These are phyloP conservation scores for Margarornis squamiger DNA, from an alignment of 2,797 vertebrate genomes.

Conservation along the genomic window DNA sequence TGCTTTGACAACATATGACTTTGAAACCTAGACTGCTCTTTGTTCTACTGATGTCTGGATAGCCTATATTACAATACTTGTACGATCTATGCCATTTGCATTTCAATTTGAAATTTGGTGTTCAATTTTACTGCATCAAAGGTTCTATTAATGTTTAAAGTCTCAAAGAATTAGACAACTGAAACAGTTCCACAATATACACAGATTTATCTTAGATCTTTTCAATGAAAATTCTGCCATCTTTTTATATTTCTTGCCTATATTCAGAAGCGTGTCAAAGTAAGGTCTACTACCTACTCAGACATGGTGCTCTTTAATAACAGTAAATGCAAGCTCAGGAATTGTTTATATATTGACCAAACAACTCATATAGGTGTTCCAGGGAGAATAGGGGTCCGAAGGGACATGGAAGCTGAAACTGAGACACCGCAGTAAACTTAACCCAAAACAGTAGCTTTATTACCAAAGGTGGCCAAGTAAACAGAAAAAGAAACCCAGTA, in stretches of 20 bases:
- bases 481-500: too few relatives aligned
- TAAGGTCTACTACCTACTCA: not conserved
- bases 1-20: not conserved
- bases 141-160: not conserved
- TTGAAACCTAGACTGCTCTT: not conserved
- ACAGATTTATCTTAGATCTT: not conserved
- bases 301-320: not conserved
- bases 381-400: too few relatives aligned
- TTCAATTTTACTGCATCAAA: not conserved
- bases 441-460: too few relatives aligned
- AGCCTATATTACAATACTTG: not conserved
- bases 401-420: too few relatives aligned
- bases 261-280: not conserved
- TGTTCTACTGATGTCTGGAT: not conserved
- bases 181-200: not conserved
- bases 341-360: not conserved
- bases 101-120: not conserved
- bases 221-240: not conserved
- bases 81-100: not conserved
- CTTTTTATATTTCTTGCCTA: accelerated
- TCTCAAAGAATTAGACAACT: not conserved
- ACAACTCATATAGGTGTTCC: too few relatives aligned
- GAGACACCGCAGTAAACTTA: too few relatives aligned
- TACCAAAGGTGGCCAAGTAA: too few relatives aligned
- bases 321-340: not conserved